Evolutionary conservation across 2,113 vertebrate species (phyloP).

Genomic region (Xiphias gladius): DNA sequence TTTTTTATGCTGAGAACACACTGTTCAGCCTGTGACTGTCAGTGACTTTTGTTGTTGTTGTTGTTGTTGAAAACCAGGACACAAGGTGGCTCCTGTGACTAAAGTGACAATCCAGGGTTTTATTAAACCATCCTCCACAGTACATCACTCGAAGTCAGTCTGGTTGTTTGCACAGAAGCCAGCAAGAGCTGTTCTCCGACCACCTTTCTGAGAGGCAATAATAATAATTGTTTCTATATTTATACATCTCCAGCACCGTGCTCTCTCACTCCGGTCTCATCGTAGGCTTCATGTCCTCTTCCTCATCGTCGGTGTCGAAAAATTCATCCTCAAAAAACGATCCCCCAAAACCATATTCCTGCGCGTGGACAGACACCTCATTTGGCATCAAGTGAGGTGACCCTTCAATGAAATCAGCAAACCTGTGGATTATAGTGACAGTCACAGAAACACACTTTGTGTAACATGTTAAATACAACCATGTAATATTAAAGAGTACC

Average conservation of each 20-base stretch:
- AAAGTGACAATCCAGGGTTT: not conserved
- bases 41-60: not conserved
- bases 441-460: not conserved
- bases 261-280: conserved; percentile 39
- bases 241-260: not conserved
- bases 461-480: not conserved
- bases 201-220: conserved; percentile 37
- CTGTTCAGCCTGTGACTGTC: not conserved
- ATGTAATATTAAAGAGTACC: not conserved
- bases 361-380: conserved; percentile 90
- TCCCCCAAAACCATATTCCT: conserved; percentile 89
- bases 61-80: not conserved
- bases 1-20: not conserved
- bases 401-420: conserved; percentile 95
- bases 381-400: conserved; percentile 88
- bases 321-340: conserved; percentile 87
- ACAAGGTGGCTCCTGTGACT: not conserved
- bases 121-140: not conserved
- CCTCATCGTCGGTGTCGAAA: conserved; percentile 86
- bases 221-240: not conserved
- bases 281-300: conserved; percentile 53
- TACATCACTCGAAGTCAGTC: not conserved
- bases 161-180: not conserved
- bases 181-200: not conserved
- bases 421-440: conserved; percentile 81